These are phyloP conservation scores for Homalodisca vitripennis DNA, from an alignment of 1,140 invertebrate species.

Conservation along the genomic window DNA sequence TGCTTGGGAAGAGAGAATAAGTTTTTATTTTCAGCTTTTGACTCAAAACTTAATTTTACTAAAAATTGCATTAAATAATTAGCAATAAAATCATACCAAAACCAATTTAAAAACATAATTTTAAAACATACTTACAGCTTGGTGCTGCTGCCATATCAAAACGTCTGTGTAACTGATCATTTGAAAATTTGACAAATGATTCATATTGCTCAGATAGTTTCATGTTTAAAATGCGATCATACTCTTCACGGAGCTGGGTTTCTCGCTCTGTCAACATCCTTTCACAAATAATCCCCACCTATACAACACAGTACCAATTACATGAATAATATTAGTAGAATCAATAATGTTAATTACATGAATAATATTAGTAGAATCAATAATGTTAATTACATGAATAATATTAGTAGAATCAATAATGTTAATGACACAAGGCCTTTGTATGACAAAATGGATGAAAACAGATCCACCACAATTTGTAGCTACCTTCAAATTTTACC, in stretches of 20 bases:
- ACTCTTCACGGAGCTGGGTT: conserved; percentile 86
- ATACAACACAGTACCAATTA: conserved; percentile 32
- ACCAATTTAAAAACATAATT: no score
- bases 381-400: conserved; percentile 7
- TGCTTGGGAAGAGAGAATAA: no score
- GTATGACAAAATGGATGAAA: no score
- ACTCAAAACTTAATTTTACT: no score
- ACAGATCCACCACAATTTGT: no score
- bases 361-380: neutral
- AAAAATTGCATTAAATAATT: no score
- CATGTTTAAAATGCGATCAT: conserved; percentile 84
- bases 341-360: conserved; percentile 11
- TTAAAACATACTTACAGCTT: conserved; percentile 60
- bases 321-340: neutral
- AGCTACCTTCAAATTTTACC: no score
- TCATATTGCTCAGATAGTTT: conserved; percentile 97
- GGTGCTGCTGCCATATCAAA: conserved; percentile 66
- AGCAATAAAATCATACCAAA: no score
- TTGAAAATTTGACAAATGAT: conserved; percentile 95
- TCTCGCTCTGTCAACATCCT: conserved; percentile 92
- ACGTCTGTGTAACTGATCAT: conserved; percentile 91
- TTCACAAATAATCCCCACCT: conserved; percentile 95
- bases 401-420: neutral
- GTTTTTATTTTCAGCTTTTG: no score
- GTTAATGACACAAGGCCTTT: no score